Conservation (phyloP, 2,888 invertebrate genomes). For the Platycheirus albimanus region DNA sequence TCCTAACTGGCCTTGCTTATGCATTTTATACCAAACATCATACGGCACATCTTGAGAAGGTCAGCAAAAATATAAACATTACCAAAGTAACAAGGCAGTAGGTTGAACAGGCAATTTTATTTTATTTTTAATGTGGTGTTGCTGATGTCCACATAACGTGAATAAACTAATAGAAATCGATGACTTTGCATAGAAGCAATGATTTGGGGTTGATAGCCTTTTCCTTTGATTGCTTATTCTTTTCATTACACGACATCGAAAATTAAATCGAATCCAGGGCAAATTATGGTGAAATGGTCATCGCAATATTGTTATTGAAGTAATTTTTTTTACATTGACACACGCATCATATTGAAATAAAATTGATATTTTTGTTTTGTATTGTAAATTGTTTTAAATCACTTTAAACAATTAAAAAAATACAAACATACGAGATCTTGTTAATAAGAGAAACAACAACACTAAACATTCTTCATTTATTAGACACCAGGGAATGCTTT, state of each 20-base stretch:
- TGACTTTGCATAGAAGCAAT: slow-evolving; percentile 3
- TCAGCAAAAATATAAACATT: slow-evolving; percentile 47
- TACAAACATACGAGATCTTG: too few species aligned
- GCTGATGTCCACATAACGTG: slow-evolving; percentile 32
- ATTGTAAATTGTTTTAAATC: too few species aligned
- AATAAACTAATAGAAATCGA: slow-evolving; percentile 25
- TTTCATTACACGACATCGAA: too few species aligned
- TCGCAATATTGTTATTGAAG: background rate
- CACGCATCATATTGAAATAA: background rate
- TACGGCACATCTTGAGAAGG: slow-evolving; percentile 36
- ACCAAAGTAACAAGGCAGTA: background rate
- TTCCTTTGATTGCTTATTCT: background rate
- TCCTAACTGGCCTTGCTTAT: slow-evolving; percentile 61
- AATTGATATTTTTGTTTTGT: background rate
- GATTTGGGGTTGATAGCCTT: slow-evolving; percentile 1
- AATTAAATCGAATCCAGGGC: background rate
- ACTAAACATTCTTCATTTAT: too few species aligned
- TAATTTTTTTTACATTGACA: too few species aligned
- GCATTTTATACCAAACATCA: slow-evolving; percentile 61
- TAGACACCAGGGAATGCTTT: too few species aligned
- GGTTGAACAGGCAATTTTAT: slow-evolving; percentile 29
- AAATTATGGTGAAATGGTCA: background rate
- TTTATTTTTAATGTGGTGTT: slow-evolving; percentile 21
- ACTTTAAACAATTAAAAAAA: too few species aligned
- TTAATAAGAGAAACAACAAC: too few species aligned